A percentile compares a stretch with the other conserved stretches of the same genome.
phyloP scores from a whole-genome alignment of 2,113 vertebrate genomes.

The Mesitornis unicolor region DNA sequence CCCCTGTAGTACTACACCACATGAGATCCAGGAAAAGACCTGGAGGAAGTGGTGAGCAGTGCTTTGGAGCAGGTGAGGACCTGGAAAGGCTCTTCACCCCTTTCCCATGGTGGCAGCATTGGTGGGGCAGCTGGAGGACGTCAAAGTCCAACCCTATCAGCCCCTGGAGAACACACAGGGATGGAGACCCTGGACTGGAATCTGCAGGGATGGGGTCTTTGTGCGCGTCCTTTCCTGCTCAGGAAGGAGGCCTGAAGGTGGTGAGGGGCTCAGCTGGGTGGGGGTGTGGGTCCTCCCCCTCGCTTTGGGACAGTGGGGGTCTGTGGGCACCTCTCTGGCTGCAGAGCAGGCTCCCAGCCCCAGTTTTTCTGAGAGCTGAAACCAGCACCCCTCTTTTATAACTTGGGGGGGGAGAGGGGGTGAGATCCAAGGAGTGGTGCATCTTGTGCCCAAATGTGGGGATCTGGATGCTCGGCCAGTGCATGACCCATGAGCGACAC shows the following conservation, averaged over 20 bases:
- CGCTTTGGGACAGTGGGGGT: rapidly evolving
- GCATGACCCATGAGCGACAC: rapidly evolving
- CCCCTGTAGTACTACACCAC: rapidly evolving
- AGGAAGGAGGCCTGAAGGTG: background rate
- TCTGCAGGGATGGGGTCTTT: background rate
- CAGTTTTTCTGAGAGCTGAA: background rate
- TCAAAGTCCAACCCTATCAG: background rate
- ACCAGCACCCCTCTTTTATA: background rate
- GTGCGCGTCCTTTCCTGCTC: background rate
- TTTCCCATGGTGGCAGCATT: no score
- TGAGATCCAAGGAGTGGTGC: background rate
- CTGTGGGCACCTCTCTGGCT: background rate
- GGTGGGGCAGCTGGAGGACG: background rate
- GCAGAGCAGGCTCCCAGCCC: background rate
- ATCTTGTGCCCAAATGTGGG: background rate
- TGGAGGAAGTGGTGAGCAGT: rapidly evolving
- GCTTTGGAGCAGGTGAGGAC: background rate
- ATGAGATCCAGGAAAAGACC: background rate
- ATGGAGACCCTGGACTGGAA: background rate
- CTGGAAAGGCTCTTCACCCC: background rate
- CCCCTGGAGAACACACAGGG: background rate
- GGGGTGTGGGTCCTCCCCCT: background rate
- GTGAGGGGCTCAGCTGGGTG: background rate
- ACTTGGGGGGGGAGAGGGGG: background rate
- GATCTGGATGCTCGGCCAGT: background rate